Conservation (phyloP, 1,140 invertebrate genomes). For the Drosophila melanica region DNA sequence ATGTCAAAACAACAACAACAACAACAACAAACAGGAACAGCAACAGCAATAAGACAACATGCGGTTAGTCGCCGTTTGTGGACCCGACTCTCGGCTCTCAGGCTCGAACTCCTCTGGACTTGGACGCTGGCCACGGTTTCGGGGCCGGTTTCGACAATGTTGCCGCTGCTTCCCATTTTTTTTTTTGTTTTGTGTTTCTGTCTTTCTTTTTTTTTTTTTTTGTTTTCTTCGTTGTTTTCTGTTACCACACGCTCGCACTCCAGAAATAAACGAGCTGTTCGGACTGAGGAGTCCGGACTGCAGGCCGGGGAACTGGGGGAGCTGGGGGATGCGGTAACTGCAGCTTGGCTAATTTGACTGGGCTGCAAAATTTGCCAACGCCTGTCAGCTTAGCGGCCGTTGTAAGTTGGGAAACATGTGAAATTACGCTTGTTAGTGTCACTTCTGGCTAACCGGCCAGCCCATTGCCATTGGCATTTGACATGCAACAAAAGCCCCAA, state of each 20-base stretch:
- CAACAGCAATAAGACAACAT: slow-evolving; percentile 62
- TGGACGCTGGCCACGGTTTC: slow-evolving; percentile 19
- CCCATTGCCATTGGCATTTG: slow-evolving; percentile 29
- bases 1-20: slow-evolving; percentile 84
- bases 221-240: slow-evolving; percentile 23
- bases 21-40: slow-evolving; percentile 67
- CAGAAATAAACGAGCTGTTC: slow-evolving; percentile 5
- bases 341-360: slow-evolving; percentile 73
- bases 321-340: slow-evolving; percentile 33
- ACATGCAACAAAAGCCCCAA: slow-evolving; percentile 3
- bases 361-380: slow-evolving; percentile 78
- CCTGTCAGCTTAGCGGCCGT: slow-evolving; percentile 76
- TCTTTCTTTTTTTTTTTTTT: slow-evolving; percentile 40
- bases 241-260: slow-evolving; percentile 27
- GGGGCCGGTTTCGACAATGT: slow-evolving; percentile 51
- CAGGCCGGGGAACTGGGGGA: background rate
- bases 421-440: slow-evolving; percentile 83
- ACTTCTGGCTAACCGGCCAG: slow-evolving; percentile 74
- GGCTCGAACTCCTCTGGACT: slow-evolving; percentile 18
- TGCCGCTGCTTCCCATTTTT: slow-evolving; percentile 47
- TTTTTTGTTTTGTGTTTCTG: slow-evolving; percentile 33
- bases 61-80: slow-evolving; percentile 65
- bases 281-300: background rate
- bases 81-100: slow-evolving; percentile 27
- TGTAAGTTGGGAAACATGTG: slow-evolving; percentile 71